A percentile compares a stretch with the other conserved stretches of the same genome.
Evolutionary conservation across 1,140 invertebrate genomes (phyloP).

Genomic region (Drosophila baimaii): DNA sequence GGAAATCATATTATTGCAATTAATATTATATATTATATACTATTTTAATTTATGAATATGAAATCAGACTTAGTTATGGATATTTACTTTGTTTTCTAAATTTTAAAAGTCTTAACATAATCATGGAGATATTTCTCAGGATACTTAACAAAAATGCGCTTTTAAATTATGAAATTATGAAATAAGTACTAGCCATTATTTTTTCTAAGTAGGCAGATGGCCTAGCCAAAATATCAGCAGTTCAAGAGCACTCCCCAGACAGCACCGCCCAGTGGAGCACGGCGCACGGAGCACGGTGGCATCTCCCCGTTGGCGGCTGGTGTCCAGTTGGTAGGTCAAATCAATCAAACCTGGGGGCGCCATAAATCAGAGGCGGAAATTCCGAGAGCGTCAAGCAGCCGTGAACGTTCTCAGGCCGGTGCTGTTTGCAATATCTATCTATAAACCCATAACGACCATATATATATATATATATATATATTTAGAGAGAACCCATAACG

Average conservation of each 20-base stretch:
- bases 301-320: slow-evolving; percentile 12
- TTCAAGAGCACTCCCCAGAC: slow-evolving; percentile 68
- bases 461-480: slow-evolving; percentile 28
- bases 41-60: not conserved
- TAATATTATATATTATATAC: not conserved
- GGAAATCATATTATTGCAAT: not conserved
- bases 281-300: slow-evolving; percentile 12
- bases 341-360: slow-evolving; percentile 52
- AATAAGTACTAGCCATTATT: not conserved
- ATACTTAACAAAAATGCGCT: not conserved
- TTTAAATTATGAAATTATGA: not conserved
- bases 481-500: slow-evolving; percentile 53
- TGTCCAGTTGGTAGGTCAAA: slow-evolving; percentile 61
- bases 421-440: slow-evolving; percentile 51
- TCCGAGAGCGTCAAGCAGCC: slow-evolving; percentile 57
- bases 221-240: slow-evolving; percentile 61
- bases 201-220: slow-evolving; percentile 43
- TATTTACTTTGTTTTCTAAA: not conserved
- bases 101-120: too few species aligned
- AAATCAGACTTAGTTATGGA: fast-evolving
- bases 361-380: slow-evolving; percentile 75
- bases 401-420: slow-evolving; percentile 54
- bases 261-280: slow-evolving; percentile 22
- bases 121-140: not conserved
- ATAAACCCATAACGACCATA: slow-evolving; percentile 64